Percentiles rank a stretch among this genome's conserved stretches.
Evolutionary conservation across 1,140 invertebrate species (phyloP).

Genomic region (Trachymyrmex cornetzi): DNA sequence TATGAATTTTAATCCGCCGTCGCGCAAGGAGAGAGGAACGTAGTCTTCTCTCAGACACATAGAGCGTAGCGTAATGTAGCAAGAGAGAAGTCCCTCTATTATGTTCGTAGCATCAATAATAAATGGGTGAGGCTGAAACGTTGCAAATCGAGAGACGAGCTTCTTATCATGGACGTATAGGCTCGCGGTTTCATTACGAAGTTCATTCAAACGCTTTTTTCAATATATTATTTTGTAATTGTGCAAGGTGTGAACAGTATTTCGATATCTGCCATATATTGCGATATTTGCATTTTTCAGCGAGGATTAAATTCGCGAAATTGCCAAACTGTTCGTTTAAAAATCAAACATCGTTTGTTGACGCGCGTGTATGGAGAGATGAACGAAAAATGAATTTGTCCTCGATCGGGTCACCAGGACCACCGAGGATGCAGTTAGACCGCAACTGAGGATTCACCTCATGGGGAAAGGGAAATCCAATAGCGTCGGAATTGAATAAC

Average conservation of each 20-base stretch:
- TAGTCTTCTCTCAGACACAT: conserved; percentile 12
- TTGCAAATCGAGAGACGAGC: conserved; percentile 64
- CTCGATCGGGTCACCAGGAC: conserved; percentile 20
- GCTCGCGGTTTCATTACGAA: neutral
- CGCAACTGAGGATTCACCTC: conserved; percentile 51
- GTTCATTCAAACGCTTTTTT: neutral
- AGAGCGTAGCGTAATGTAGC: conserved; percentile 4
- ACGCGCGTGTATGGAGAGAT: neutral
- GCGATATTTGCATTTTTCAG: neutral
- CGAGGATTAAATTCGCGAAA: neutral
- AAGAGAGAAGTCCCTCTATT: conserved; percentile 28
- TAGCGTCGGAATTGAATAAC: conserved; percentile 74
- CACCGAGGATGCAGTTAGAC: conserved; percentile 55
- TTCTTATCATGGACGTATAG: conserved; percentile 66
- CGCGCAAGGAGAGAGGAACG: conserved; percentile 10
- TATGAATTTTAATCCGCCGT: conserved; percentile 69
- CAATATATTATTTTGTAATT: neutral
- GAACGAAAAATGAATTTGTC: conserved; percentile 16
- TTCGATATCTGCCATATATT: neutral
- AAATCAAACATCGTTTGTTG: neutral
- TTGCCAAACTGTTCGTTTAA: neutral
- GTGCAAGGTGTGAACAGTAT: neutral
- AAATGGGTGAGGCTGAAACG: conserved; percentile 61
- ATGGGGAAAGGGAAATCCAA: conserved; percentile 69
- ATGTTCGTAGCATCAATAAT: conserved; percentile 68